These are phyloP conservation scores for Melitaea cinxia DNA, from an alignment of 1,140 invertebrate genomes.

Conservation along the genomic window DNA sequence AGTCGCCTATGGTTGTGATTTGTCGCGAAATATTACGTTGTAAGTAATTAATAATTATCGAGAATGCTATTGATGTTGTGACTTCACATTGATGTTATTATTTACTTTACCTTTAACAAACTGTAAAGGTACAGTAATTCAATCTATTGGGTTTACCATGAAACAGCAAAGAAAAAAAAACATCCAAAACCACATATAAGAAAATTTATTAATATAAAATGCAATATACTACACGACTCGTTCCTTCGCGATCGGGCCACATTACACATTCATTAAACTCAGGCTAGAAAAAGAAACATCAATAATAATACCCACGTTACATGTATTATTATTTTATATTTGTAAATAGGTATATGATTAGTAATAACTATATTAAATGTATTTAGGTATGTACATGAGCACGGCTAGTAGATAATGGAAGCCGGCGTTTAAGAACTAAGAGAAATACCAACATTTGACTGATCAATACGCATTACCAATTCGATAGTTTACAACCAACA, in stretches of 20 bases:
- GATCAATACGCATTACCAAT: background rate
- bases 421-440: background rate
- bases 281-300: conserved; percentile 47
- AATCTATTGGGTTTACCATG: too few relatives aligned
- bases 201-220: conserved; percentile 79
- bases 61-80: background rate
- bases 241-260: conserved; percentile 38
- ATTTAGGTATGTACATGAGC: conserved; percentile 41
- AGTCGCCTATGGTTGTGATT: background rate
- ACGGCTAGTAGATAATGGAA: conserved; percentile 16
- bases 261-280: conserved; percentile 49
- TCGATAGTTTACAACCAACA: background rate
- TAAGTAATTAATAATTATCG: too few relatives aligned
- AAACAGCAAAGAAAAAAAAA: conserved; percentile 14
- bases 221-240: conserved; percentile 62
- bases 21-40: background rate
- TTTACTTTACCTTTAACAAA: too few relatives aligned
- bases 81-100: too few relatives aligned
- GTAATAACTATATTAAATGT: conserved; percentile 43
- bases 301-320: conserved; percentile 45
- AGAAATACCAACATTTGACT: conserved; percentile 1
- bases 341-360: conserved; percentile 56
- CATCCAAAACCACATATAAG: conserved; percentile 68
- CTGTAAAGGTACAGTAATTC: too few relatives aligned
- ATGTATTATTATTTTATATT: conserved; percentile 37